Conservation (phyloP, 2,888 invertebrate genomes). For the Drosophila lacicola region DNA sequence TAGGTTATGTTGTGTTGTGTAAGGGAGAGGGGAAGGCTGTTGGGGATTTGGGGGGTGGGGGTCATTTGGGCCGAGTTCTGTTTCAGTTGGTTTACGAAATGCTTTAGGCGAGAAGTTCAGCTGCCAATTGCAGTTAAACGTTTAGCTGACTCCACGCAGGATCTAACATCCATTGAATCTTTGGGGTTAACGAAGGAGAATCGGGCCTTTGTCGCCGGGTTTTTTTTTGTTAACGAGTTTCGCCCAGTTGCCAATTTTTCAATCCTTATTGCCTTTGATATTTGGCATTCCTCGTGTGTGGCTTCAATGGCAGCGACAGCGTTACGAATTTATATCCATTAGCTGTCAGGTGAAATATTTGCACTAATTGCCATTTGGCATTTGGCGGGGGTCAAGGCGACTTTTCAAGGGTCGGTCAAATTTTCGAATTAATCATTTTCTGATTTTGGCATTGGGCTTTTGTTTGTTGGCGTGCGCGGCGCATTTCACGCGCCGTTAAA, state of each 20-base stretch:
- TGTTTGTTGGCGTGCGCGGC: conserved; percentile 11
- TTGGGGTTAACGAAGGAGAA: not conserved
- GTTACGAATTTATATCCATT: conserved; percentile 70
- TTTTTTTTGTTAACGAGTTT: conserved; percentile 33
- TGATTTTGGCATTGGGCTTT: conserved; percentile 62
- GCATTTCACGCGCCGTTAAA: conserved; percentile 77
- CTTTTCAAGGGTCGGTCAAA: conserved; percentile 11
- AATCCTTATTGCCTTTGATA: conserved; percentile 36
- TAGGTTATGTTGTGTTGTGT: not conserved
- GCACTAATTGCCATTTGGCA: conserved; percentile 67
- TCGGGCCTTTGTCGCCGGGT: conserved; percentile 9
- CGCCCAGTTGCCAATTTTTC: conserved; percentile 1
- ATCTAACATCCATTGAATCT: not conserved
- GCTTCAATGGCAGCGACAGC: not conserved
- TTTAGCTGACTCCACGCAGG: conserved; percentile 9
- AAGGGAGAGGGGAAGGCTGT: not conserved
- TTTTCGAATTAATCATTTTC: conserved; percentile 75
- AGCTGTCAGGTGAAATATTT: conserved; percentile 65
- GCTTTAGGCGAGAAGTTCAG: not conserved
- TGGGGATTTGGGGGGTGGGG: too few species aligned
- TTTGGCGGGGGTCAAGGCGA: conserved; percentile 45
- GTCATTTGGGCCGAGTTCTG: too few species aligned
- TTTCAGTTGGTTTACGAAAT: not conserved
- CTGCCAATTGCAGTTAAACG: conserved; percentile 9
- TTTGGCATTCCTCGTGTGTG: conserved; percentile 13